Evolutionary conservation across 2,888 invertebrate genomes (phyloP).

Genomic region (Hoplodrina ambigua): DNA sequence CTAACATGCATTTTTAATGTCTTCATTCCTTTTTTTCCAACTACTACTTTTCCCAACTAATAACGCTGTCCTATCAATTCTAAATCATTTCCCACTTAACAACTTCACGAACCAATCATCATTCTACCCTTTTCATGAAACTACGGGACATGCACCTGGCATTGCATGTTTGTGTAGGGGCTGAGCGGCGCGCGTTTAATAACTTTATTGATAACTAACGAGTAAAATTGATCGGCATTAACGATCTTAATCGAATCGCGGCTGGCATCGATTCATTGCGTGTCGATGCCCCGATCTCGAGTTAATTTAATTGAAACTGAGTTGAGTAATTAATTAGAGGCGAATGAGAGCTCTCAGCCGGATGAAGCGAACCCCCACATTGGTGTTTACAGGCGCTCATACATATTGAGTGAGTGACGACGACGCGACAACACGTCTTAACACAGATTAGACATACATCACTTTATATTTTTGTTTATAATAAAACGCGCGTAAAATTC

Average conservation of each 20-base stretch:
- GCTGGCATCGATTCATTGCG: constrained; percentile 85
- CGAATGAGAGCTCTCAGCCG: constrained; percentile 86
- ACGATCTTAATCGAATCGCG: constrained; percentile 88
- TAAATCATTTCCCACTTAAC: constrained; percentile 49
- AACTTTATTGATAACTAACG: constrained; percentile 85
- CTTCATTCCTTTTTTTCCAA: constrained; percentile 35
- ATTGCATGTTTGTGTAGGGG: constrained; percentile 69
- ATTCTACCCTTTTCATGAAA: constrained; percentile 53
- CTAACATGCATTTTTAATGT: constrained; percentile 51
- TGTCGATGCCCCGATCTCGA: constrained; percentile 87
- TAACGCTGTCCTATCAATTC: constrained; percentile 42
- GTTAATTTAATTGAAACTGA: constrained; percentile 90
- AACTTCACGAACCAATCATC: constrained; percentile 53
- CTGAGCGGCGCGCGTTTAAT: constrained; percentile 74
- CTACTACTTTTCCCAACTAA: constrained; percentile 28
- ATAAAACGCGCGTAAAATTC: constrained; percentile 57
- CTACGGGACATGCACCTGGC: constrained; percentile 62
- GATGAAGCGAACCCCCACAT: constrained; percentile 78
- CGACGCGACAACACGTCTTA: constrained; percentile 63
- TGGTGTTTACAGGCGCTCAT: constrained; percentile 81
- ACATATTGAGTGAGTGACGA: constrained; percentile 70
- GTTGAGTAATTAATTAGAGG: constrained; percentile 90
- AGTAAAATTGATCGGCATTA: constrained; percentile 87
- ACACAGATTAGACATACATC: constrained; percentile 63
- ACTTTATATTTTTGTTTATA: constrained; percentile 65